Base-by-base conservation (phyloP, 2,888 invertebrate genomes). In the Drosophila merina region DNA sequence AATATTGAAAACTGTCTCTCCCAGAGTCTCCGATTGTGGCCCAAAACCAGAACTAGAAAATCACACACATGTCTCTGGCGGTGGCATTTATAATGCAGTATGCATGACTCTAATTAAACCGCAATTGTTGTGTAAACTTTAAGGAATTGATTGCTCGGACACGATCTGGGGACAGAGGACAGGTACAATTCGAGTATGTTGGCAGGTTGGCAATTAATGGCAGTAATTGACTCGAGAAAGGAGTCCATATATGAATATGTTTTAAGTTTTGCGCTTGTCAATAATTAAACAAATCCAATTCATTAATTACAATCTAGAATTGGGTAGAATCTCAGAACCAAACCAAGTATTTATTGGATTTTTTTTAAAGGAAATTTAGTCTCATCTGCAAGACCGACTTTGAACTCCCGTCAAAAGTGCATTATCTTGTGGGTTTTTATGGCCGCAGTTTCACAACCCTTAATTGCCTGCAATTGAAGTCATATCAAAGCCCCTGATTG, bases 381-480 rank as follows among this genome's bases (percentile, higher is more conserved):
- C 20, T 20, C 20, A 20, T 20, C 20, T 1, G 20, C 2, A 20
- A 40, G 12, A 33, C 14, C 33, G 31, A 14, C 25, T 31, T 31
- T 42, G 12, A 33, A 9, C 36, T n/a, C 8, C n/a, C 6, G 10
- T 10, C 8, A 30, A 57, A 38, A 48, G 10, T 40, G 47, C 8
- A 26, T 8, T 26, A 47, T 57, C 47, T 33, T 9, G 26, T 10
- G 42, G 12, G n/a, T 8, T 42, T 62, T 50, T 14, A 57, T 57
- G 8, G 60, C 20, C 40, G 20, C 33, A 7, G 9, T 28, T 26
- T 56, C 38, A 26, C 44, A 57, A 38, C 26, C 44, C 56, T 40
- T 31, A 60, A 69, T 69, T 75, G 69, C 26, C 68, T 49, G 51
- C 54, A 77, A 79, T 82, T 79, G 58, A 63, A 71, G 70, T 59